These are phyloP conservation scores for Actinostola sp. DNA, from an alignment of 92 coral and sea anemone genomes.

Conservation along the genomic window DNA sequence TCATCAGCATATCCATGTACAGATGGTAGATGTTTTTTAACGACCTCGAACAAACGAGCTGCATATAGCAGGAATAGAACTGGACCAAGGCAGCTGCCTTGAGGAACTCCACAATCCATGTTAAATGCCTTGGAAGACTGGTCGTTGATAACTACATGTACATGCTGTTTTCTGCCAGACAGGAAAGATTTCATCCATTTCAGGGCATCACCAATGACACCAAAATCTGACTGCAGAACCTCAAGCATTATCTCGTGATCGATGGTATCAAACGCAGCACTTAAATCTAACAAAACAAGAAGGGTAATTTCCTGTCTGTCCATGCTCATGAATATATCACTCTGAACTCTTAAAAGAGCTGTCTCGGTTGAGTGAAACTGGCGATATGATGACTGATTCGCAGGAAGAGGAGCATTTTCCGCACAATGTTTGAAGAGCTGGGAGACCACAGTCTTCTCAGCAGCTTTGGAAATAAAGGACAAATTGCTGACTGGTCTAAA, in stretches of 20 bases:
- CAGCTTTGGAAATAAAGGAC: too few relatives aligned
- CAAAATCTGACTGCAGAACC: background rate
- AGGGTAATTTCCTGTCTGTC: constrained; percentile 45
- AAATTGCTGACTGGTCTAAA: too few relatives aligned
- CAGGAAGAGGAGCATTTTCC: constrained; percentile 26
- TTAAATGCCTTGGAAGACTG: background rate
- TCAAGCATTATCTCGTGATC: background rate
- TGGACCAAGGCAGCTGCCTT: too few relatives aligned
- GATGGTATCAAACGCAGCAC: too few relatives aligned
- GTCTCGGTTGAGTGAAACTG: constrained; percentile 40
- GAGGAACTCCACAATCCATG: background rate
- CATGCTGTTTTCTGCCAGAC: background rate
- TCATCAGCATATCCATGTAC: too few relatives aligned
- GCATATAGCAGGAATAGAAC: too few relatives aligned
- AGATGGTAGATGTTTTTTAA: too few relatives aligned
- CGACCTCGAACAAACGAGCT: too few relatives aligned
- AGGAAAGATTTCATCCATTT: constrained; percentile 2
- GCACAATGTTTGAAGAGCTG: too few relatives aligned
- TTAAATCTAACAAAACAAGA: too few relatives aligned
- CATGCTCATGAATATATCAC: constrained; percentile 28
- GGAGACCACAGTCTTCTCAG: too few relatives aligned
- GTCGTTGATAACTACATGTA: background rate
- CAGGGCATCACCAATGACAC: constrained; percentile 1
- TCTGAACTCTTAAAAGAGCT: constrained; percentile 23
- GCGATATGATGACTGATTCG: constrained; percentile 44